phyloP scores from a whole-genome alignment of 2,797 vertebrate species.

The Pantherophis alleghaniensis region DNA sequence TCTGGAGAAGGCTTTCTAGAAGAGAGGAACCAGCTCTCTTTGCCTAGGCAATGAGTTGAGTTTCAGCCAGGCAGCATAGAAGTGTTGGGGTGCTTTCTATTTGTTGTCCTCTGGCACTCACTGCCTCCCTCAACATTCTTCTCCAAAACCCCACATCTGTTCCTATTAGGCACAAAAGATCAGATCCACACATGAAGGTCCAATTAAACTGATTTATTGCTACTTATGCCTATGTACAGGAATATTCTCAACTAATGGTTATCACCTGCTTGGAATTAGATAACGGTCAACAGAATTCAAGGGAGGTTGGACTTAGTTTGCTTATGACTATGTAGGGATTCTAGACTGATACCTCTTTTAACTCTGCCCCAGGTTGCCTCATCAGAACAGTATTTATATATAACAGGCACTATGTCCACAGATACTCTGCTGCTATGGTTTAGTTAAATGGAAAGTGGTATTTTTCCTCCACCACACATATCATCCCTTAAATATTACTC shows the following conservation, averaged over 20 bases:
- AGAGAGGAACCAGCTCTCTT: not conserved
- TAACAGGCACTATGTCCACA: not conserved
- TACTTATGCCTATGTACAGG: not conserved
- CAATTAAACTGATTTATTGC: not conserved
- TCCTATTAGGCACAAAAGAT: not conserved
- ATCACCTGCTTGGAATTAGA: not conserved
- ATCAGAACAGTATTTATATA: not conserved
- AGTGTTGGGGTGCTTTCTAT: not conserved
- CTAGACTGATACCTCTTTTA: not conserved
- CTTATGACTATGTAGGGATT: too few relatives aligned
- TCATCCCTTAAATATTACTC: not conserved
- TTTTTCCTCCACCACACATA: not conserved
- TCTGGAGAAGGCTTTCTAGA: not conserved
- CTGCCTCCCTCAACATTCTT: not conserved
- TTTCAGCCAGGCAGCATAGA: not conserved
- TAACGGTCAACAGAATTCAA: not conserved
- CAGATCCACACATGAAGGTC: not conserved
- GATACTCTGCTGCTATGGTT: not conserved
- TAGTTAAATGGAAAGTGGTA: not conserved
- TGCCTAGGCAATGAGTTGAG: not conserved
- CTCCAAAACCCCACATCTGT: not conserved
- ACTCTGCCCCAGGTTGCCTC: not conserved
- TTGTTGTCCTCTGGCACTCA: not conserved
- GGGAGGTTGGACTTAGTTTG: not conserved
- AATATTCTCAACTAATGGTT: not conserved